phyloP scores from a whole-genome alignment of 2,888 invertebrate species.

The Campoplex capitator region DNA sequence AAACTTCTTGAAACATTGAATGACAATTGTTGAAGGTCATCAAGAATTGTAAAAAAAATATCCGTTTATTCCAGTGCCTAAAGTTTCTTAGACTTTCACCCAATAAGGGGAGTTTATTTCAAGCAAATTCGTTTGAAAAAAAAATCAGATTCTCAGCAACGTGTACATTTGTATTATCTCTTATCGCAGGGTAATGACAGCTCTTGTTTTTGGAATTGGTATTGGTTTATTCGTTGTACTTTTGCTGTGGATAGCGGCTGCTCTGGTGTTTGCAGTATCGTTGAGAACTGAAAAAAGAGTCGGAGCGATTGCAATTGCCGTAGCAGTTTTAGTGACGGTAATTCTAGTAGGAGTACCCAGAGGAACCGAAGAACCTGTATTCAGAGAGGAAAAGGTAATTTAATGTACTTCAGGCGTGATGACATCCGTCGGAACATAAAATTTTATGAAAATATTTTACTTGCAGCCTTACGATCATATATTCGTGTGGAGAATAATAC shows the following conservation, averaged over 20 bases:
- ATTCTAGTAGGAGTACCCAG: slow-evolving; percentile 88
- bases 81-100: neutral
- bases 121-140: neutral
- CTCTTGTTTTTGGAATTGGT: slow-evolving; percentile 86
- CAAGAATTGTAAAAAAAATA: too few species aligned
- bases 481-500: slow-evolving; percentile 85
- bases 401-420: neutral
- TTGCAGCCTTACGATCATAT: slow-evolving; percentile 86
- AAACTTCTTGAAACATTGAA: neutral
- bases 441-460: slow-evolving; percentile 66
- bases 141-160: too few species aligned
- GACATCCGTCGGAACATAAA: too few species aligned
- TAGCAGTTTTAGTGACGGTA: slow-evolving; percentile 87
- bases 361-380: slow-evolving; percentile 82
- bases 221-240: slow-evolving; percentile 89
- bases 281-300: slow-evolving; percentile 88
- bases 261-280: slow-evolving; percentile 88
- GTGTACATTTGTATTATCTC: neutral
- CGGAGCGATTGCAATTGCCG: slow-evolving; percentile 87
- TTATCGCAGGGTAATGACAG: slow-evolving; percentile 79
- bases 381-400: slow-evolving; percentile 85
- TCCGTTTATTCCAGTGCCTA: neutral
- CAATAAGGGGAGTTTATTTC: neutral
- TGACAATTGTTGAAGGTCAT: neutral
- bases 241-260: slow-evolving; percentile 88